Percentiles rank a stretch among this genome's conserved stretches.
Conservation (phyloP, 2,113 vertebrate genomes). For the Tragelaphus strepsiceros region DNA sequence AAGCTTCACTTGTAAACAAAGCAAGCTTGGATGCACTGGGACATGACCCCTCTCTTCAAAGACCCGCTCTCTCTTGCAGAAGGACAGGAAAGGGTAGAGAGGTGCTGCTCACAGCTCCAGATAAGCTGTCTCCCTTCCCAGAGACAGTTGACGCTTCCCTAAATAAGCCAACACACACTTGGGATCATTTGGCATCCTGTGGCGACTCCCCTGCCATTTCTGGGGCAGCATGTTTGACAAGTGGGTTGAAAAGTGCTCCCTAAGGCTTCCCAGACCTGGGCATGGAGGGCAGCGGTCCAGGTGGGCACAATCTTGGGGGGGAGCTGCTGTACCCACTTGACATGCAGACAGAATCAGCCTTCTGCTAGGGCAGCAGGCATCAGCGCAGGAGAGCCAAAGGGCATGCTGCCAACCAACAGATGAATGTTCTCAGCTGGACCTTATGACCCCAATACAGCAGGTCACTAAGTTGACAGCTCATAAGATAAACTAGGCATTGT, state of each 20-base stretch:
- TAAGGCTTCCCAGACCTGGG: background rate
- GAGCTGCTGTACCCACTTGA: background rate
- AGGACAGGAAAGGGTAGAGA: background rate
- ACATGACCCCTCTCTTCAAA: background rate
- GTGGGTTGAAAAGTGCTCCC: background rate
- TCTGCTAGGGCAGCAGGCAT: background rate
- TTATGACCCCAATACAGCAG: background rate
- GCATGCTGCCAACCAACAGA: background rate
- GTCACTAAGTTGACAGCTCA: background rate
- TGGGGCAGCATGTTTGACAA: background rate
- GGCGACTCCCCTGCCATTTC: background rate
- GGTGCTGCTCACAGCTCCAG: background rate
- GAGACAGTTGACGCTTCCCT: background rate
- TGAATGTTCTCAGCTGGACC: background rate
- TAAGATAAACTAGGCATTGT: background rate
- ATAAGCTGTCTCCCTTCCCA: background rate
- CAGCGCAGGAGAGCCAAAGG: background rate
- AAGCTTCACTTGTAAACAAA: background rate
- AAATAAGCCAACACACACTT: background rate
- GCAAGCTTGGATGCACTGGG: background rate
- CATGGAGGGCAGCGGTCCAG: background rate
- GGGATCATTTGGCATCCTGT: background rate
- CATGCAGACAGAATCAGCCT: fast-evolving
- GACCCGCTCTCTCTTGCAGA: background rate
- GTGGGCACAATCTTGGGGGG: fast-evolving